These are phyloP conservation scores for Lacanobia oleracea DNA, from an alignment of 2,888 invertebrate genomes.

Conservation along the genomic window DNA sequence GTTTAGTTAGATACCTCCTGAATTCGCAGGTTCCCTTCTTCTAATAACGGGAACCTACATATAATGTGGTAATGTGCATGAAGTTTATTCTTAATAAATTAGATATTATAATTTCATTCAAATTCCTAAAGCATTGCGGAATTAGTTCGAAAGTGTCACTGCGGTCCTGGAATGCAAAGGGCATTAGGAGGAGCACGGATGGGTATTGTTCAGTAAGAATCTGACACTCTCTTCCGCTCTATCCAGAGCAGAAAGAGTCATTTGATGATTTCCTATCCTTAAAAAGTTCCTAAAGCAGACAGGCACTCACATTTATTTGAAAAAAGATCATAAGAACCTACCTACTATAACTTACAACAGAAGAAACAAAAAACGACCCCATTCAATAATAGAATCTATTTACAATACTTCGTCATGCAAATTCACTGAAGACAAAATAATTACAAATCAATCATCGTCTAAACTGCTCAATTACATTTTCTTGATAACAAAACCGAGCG, in stretches of 20 bases:
- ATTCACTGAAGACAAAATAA: background rate
- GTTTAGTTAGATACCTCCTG: background rate
- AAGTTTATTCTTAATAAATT: too few relatives aligned
- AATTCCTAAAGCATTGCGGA: too few relatives aligned
- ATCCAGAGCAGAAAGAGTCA: too few relatives aligned
- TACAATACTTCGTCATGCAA: constrained; percentile 2
- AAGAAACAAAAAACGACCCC: background rate
- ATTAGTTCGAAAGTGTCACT: too few relatives aligned
- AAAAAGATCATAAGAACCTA: background rate
- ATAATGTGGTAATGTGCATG: background rate
- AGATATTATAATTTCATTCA: too few relatives aligned
- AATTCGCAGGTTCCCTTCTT: background rate
- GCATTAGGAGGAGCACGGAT: too few relatives aligned
- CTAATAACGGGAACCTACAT: background rate
- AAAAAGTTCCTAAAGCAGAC: too few relatives aligned
- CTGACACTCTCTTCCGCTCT: too few relatives aligned
- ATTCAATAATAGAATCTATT: background rate
- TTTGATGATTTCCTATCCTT: too few relatives aligned
- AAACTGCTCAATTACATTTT: constrained; percentile 15
- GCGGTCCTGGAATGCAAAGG: too few relatives aligned
- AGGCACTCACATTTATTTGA: too few relatives aligned
- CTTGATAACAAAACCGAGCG: background rate
- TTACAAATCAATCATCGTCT: constrained; percentile 7
- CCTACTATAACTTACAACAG: background rate
- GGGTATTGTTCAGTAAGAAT: too few relatives aligned